Evolutionary conservation across 2,888 invertebrate genomes (phyloP), one percentile per base, ranked within the genome.

Genomic region (Leptopterna dolabrata): DNA sequence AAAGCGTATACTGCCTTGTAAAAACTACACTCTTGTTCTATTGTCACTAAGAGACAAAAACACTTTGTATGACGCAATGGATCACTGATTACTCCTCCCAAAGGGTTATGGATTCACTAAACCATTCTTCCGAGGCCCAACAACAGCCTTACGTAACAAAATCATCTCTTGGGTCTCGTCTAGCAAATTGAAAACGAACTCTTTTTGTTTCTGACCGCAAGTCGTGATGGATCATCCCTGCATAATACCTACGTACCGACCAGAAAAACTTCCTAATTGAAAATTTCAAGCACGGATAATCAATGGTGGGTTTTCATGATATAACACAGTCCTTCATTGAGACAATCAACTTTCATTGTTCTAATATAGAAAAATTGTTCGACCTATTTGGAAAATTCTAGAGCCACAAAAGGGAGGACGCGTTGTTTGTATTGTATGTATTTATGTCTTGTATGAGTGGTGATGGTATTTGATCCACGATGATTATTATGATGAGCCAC

Each of bases 161-260:
- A 19, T 30, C 36, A n/a, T 30, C 36, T 30, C 36, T 4, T 0
- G 41, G 73, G n/a, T 14, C 29, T 36, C 73, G 73, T 36, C 73
- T 63, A 63, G 73, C 30, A 76, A 76, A 76, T 76, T 76, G 73
- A 41, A 76, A 76, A 30, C 73, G 41, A 76, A 76, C 73, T 76
- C 41, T 41, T 76, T 19, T 76, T 76, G 73, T 76, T 76, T 76
- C 16, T 36, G 73, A 76, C 73, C 73, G 41, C 73, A 76, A 76
- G 73, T 76, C 73, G 73, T 76, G 73, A 76, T 30, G n/a, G 19
- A n/a, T 41, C 73, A 41, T 41, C 73, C n/a, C 73, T 41, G 73
- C n/a, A 16, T 76, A 76, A 76, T 76, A 7, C 41, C 73, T 19
- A 76, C 73, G 36, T 36, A 41, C 73, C 7, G 36, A 36, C 73